These are phyloP conservation scores for Microcebus tavaratra DNA, from an alignment of 2,113 vertebrate genomes.

Conservation along the genomic window DNA sequence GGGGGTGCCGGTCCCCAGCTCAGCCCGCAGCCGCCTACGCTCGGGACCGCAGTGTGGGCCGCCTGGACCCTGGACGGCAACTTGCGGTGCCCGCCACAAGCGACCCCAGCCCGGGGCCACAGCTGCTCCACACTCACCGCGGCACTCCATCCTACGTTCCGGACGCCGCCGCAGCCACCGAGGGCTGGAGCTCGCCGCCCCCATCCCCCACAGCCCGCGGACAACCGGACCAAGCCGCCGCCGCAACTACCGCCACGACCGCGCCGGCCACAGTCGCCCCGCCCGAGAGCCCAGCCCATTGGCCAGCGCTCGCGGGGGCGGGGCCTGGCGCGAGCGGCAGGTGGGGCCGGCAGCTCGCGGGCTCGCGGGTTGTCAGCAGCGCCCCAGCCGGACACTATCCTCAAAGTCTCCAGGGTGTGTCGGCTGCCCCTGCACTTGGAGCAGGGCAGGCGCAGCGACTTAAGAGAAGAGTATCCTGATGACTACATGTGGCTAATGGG, in stretches of 20 bases:
- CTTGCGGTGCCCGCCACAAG: not conserved
- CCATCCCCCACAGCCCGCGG: slow-evolving; percentile 61
- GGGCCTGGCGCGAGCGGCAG: not conserved
- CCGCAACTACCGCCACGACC: not conserved
- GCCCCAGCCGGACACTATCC: accelerated
- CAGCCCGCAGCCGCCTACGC: not conserved
- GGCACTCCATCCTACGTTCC: slow-evolving; percentile 53
- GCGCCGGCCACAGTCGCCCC: not conserved
- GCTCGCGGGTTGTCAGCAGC: accelerated
- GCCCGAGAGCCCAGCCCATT: not conserved
- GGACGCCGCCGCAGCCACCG: not conserved
- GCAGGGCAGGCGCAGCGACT: not conserved
- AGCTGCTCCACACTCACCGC: slow-evolving; percentile 52
- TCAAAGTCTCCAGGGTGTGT: accelerated
- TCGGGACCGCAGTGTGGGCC: too few species aligned
- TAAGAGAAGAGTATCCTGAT: not conserved
- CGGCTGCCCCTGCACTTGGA: not conserved
- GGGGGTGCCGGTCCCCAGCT: not conserved
- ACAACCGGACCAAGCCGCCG: slow-evolving; percentile 9
- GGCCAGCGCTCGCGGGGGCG: not conserved
- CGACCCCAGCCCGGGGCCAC: not conserved
- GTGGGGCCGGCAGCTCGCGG: accelerated
- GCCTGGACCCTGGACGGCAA: not conserved
- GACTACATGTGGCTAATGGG: not conserved
- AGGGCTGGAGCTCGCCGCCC: not conserved